Conservation (phyloP, 2,797 vertebrate genomes). For the Distichodus sexfasciatus region DNA sequence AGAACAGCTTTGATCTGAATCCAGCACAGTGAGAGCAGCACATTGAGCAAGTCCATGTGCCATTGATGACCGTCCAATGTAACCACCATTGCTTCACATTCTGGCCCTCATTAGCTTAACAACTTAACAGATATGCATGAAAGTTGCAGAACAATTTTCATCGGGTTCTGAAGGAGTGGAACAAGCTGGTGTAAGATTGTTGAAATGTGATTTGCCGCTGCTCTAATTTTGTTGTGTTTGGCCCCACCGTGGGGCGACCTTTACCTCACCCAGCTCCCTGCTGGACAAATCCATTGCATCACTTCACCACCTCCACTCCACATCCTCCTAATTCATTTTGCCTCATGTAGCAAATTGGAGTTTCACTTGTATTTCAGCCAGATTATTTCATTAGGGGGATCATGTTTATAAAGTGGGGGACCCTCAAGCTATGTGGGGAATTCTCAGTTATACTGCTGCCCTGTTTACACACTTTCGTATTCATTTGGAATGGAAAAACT, state of each 20-base stretch:
- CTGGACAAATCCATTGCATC: neutral
- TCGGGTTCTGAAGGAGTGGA: conserved; percentile 27
- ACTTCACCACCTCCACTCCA: neutral
- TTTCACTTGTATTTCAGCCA: conserved; percentile 20
- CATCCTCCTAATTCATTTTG: conserved; percentile 13
- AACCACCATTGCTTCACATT: neutral
- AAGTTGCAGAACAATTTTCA: neutral
- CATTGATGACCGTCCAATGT: neutral
- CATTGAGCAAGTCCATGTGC: neutral
- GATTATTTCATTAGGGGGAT: conserved; percentile 17
- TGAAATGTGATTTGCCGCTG: conserved; percentile 24
- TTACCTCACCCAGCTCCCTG: neutral
- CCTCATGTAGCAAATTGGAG: conserved; percentile 24
- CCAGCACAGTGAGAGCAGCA: neutral
- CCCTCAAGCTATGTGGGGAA: neutral
- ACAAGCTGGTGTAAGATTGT: conserved; percentile 26
- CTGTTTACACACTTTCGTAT: conserved; percentile 29
- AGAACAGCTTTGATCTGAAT: neutral
- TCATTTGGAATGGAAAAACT: conserved; percentile 30
- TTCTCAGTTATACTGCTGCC: conserved; percentile 14
- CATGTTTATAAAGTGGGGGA: conserved; percentile 3
- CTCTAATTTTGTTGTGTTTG: conserved; percentile 3
- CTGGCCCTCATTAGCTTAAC: neutral
- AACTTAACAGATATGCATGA: neutral
- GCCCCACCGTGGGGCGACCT: conserved; percentile 17